phyloP scores from a whole-genome alignment of 1,140 invertebrate genomes.

The Leptoteleia sp. region DNA sequence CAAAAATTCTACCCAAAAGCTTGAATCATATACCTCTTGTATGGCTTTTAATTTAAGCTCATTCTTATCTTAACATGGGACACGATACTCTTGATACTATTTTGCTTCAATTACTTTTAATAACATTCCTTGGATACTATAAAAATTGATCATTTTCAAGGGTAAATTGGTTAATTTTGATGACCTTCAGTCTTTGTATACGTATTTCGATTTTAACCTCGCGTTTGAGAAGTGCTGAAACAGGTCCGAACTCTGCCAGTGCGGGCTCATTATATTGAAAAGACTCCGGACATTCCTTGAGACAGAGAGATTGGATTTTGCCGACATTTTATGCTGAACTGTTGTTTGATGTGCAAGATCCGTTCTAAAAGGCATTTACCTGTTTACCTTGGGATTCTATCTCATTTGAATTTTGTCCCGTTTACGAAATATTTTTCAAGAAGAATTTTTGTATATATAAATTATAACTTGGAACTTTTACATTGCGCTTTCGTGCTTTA shows the following conservation, averaged over 20 bases:
- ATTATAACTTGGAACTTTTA: no score
- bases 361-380: conserved; percentile 49
- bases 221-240: conserved; percentile 56
- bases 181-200: conserved; percentile 34
- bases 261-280: conserved; percentile 66
- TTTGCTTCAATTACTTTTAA: no score
- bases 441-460: conserved; percentile 1
- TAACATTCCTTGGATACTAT: no score
- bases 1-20: no score
- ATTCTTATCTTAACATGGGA: no score
- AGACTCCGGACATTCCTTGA: conserved; percentile 67
- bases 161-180: conserved; percentile 32
- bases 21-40: no score
- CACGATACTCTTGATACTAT: no score
- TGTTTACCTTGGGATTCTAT: conserved; percentile 46
- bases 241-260: conserved; percentile 63
- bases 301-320: conserved; percentile 58
- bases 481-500: no score
- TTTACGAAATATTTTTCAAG: conserved; percentile 2
- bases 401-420: conserved; percentile 27
- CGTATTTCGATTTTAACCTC: conserved; percentile 48
- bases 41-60: no score
- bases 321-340: conserved; percentile 62
- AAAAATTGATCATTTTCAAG: conserved; percentile 2
- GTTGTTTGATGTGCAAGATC: conserved; percentile 34